phyloP scores from a whole-genome alignment of 2,113 vertebrate species.

The Oenanthe melanoleuca region DNA sequence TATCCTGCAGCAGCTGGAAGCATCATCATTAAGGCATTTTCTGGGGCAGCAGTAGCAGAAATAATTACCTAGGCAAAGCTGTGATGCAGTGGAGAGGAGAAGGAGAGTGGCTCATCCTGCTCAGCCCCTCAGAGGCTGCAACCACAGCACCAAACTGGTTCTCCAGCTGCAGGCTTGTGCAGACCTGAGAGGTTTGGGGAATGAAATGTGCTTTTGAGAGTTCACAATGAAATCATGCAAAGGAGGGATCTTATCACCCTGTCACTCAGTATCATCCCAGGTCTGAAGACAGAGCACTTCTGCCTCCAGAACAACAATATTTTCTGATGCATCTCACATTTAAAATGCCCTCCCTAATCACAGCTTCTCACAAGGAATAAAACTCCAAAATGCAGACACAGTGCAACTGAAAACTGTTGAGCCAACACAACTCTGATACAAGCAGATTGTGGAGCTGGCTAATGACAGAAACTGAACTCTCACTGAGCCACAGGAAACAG shows the following conservation, averaged over 20 bases:
- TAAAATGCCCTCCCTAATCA: neutral
- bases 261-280: neutral
- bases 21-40: neutral
- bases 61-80: conserved; percentile 10
- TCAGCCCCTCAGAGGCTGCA: neutral
- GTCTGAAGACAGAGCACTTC: neutral
- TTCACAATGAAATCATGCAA: neutral
- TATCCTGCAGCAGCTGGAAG: neutral
- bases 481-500: neutral
- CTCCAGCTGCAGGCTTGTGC: neutral
- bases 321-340: neutral
- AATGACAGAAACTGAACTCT: neutral
- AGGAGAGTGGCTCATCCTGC: neutral
- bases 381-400: neutral
- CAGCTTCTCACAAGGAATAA: neutral
- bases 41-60: neutral
- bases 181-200: neutral
- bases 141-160: neutral
- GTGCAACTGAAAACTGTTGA: neutral
- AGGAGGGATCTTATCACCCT: neutral
- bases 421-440: neutral
- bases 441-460: neutral
- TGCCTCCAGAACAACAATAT: neutral
- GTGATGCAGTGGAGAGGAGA: neutral
- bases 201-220: neutral